Evolutionary conservation across 1,140 invertebrate genomes (phyloP), one percentile per base, ranked within the genome.

Genomic region (Ptiloglossa arizonensis): DNA sequence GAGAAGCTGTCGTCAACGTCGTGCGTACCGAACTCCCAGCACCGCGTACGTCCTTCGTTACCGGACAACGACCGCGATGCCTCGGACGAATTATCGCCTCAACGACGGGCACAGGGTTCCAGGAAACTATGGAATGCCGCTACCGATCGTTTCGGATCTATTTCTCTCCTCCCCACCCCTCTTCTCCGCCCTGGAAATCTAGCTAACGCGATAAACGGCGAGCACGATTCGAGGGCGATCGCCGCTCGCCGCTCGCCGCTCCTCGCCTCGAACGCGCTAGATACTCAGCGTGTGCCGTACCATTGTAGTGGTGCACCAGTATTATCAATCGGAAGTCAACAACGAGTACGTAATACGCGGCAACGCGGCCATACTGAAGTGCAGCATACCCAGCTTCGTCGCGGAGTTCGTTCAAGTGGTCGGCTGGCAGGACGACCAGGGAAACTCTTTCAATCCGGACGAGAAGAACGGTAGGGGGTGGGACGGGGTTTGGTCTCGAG

Each of bases 281-380:
- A 52, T 79, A 69, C 83, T 68, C 64, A 48, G 8, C 50, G 59
- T 54, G n/a, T 17, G 35, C 29, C 73, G 38, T 84, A 41, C 56
- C 64, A 86, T 94, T 93, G 22, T 93, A 98, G 97, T 97, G 90
- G 97, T 98, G 81, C 95, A 96, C 82, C 97, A 98, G 92, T 94
- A 95, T 88, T 98, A 97, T 93, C 96, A 97, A 86, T 97, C 96
- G 24, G 97, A 98, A 92, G 97, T 97, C 85, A 97, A 97, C 93
- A 98, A 98, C 91, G 97, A 98, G 82, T 98, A 98, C 93, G 97
- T 97, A 6, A 98, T 98, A 86, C 95, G 96, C 89, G 97, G 97
- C 64, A 98, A 98, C 92, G 96, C 97, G 56, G 97, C 97, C n/a
- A 95, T 98, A 82, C 94, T 99, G 60, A 98, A 97, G 90, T 99